Base-by-base conservation (phyloP, 2,888 invertebrate genomes). In the Ellobium chinense region DNA sequence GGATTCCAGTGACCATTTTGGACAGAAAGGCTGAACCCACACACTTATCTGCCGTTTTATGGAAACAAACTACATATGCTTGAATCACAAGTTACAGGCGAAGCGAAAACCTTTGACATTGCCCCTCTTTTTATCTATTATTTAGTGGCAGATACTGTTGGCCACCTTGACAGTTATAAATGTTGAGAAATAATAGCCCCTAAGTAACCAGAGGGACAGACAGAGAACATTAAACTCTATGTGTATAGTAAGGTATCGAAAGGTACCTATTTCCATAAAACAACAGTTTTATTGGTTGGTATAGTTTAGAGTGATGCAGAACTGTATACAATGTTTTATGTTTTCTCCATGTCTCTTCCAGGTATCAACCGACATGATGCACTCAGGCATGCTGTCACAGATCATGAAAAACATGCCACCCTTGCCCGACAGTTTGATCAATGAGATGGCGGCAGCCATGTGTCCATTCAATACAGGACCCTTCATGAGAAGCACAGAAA, bases 401-500 rank as follows among this genome's bases (percentile, higher is more conserved):
- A 60, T 21, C 7, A 60, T 60, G 60, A 60, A 60, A n/a, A n/a
- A 60, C 24, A 60, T 60, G 60, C 60, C 60, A 24, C 60, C 60
- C 9, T 9, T 60, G 24, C 12, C 9, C n/a, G 24, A 21, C n/a
- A 27, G 27, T 21, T 21, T 60, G 5, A 21, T 24, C 27, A n/a
- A 24, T 27, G 24, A 60, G 60, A 60, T 60, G 24, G 7, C n/a
- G 5, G 7, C 5, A 27, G 12, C 7, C 5, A 5, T 27, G 5
- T 60, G 60, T 60, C 60, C 60, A 27, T 60, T 60, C 60, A 60
- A 60, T 27, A 60, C 60, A 7, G 5, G 7, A 24, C 12, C 9
- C 7, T 60, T 60, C 46, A 46, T 46, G 46, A 46, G 18, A 46
- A 46, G 46, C 18, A 12, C 46, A 14, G 60, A 60, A 7, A 21